These are phyloP conservation scores for Eupithecia exiguata DNA, from an alignment of 2,888 invertebrate species.

Conservation along the genomic window DNA sequence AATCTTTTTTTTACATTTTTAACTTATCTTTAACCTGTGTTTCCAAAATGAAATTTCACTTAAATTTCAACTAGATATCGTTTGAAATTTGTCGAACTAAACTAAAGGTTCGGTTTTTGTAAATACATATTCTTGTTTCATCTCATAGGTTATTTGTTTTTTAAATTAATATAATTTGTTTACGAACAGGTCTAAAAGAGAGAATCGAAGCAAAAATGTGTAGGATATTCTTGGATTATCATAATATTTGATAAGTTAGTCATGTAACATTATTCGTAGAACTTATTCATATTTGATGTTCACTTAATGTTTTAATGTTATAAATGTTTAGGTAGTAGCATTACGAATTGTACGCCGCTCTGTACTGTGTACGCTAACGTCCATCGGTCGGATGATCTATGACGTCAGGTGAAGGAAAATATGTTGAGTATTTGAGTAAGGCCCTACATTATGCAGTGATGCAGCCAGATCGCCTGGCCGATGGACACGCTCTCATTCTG, in stretches of 20 bases:
- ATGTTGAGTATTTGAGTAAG: neutral
- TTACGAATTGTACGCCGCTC: neutral
- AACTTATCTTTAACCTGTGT: neutral
- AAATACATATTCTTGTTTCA: neutral
- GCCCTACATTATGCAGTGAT: neutral
- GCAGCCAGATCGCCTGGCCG: neutral
- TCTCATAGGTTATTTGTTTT: constrained; percentile 1
- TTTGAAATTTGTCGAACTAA: neutral
- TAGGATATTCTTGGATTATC: neutral
- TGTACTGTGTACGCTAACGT: neutral
- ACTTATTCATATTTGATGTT: neutral
- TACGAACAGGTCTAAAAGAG: neutral
- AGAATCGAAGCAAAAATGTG: neutral
- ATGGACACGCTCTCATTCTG: neutral
- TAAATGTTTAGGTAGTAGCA: neutral
- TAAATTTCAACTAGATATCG: neutral
- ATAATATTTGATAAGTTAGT: neutral
- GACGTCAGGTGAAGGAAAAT: neutral
- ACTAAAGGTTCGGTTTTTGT: neutral
- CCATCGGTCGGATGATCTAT: neutral
- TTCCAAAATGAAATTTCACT: neutral
- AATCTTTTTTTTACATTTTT: neutral
- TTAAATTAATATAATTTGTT: neutral
- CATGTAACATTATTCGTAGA: neutral
- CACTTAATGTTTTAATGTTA: neutral